These are phyloP conservation scores for Protobothrops flavoviridis DNA, from an alignment of 2,113 vertebrate species.

Conservation along the genomic window DNA sequence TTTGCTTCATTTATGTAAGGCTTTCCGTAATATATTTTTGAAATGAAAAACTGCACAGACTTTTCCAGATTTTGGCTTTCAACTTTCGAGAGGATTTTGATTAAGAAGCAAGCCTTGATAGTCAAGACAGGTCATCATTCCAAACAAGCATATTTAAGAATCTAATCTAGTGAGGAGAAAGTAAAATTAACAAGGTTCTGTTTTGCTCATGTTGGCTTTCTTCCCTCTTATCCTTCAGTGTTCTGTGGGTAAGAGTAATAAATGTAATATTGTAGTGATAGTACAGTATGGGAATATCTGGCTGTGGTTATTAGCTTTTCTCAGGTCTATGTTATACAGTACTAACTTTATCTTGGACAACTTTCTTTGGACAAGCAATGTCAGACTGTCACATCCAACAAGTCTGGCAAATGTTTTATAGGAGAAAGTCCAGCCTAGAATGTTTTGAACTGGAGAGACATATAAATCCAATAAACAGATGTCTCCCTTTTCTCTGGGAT, in stretches of 20 bases:
- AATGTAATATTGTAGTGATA: not conserved
- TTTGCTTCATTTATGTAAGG: not conserved
- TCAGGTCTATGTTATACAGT: not conserved
- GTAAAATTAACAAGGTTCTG: not conserved
- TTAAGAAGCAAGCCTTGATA: not conserved
- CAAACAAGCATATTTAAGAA: not conserved
- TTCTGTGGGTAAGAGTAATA: not conserved
- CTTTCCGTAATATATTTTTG: not conserved
- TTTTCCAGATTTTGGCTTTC: not conserved
- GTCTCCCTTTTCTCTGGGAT: not conserved
- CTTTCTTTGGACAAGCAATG: not conserved
- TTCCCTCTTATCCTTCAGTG: not conserved
- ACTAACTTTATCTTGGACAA: not conserved
- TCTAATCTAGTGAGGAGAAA: not conserved
- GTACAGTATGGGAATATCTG: accelerated
- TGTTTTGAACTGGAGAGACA: not conserved
- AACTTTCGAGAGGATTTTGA: not conserved
- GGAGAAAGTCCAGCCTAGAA: not conserved
- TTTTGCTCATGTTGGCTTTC: not conserved
- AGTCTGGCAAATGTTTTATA: not conserved
- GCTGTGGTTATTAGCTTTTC: not conserved
- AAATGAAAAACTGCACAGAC: not conserved
- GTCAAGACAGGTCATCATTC: not conserved
- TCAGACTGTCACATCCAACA: not conserved
- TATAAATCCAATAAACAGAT: not conserved